Evolutionary conservation across 92 coral and sea anemone species (phyloP).

Genomic region (Parazoanthus darwini): DNA sequence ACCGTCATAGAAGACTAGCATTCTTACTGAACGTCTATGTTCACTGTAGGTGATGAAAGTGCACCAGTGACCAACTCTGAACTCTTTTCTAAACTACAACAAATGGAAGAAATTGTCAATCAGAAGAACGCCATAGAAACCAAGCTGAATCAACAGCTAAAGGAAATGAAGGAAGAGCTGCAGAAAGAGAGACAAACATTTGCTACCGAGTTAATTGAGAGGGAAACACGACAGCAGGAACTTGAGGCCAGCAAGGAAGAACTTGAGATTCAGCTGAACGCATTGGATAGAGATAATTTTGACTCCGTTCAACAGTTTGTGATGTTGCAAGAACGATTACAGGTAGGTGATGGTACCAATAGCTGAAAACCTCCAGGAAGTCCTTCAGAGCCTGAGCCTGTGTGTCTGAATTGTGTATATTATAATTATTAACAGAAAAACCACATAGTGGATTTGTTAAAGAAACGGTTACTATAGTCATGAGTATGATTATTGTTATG

Average conservation of each 20-base stretch:
- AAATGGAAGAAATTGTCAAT: constrained; percentile 73
- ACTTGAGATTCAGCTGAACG: constrained; percentile 80
- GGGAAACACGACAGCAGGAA: constrained; percentile 66
- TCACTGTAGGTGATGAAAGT: constrained; percentile 26
- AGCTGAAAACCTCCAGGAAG: not conserved
- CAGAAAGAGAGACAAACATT: constrained; percentile 68
- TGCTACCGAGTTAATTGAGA: constrained; percentile 58
- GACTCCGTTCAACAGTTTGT: constrained; percentile 65
- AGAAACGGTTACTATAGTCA: too few relatives aligned
- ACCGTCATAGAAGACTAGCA: not conserved
- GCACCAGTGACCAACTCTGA: constrained; percentile 47
- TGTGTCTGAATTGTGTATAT: not conserved
- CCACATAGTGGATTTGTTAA: too few relatives aligned
- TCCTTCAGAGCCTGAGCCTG: not conserved
- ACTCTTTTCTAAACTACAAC: constrained; percentile 62
- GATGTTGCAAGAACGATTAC: constrained; percentile 34
- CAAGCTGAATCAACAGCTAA: constrained; percentile 68
- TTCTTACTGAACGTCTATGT: not conserved
- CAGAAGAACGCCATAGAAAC: constrained; percentile 69
- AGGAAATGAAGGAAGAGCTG: constrained; percentile 66
- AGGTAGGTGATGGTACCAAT: not conserved
- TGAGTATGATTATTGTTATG: too few relatives aligned
- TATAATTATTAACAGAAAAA: not conserved
- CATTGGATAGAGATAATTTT: constrained; percentile 78
- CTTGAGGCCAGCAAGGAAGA: constrained; percentile 75